Evolutionary conservation across 2,888 invertebrate species (phyloP), one percentile per base, ranked within the genome.

Genomic region (Proisotoma minuta): DNA sequence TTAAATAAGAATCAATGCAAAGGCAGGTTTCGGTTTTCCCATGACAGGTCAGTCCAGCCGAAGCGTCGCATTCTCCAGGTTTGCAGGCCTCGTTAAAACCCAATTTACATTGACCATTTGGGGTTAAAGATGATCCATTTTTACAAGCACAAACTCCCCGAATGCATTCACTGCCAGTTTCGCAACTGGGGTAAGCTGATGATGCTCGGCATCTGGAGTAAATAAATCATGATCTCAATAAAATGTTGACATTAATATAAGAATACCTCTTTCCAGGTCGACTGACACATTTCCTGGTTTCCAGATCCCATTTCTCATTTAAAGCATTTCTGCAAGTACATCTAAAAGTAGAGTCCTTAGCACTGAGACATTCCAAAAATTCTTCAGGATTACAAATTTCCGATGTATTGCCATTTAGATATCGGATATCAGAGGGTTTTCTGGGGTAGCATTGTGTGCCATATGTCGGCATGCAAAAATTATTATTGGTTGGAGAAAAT

Each of bases 291-390:
- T 58, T 53, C 18, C 34, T 54, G 18, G 20, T 29, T 10, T 47
- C 40, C 5, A 28, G 5, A 50, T 65, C 65, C 39, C 59, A 68
- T 4, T 65, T 48, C 50, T 68, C 68, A 40, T 68, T 68, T 57
- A 68, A 57, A 15, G 59, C 61, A 51, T 66, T 68, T 34, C 68
- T 27, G 48, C 68, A 68, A 28, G 59, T 62, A 48, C 68, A 68
- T 15, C 48, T 61, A 43, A 68, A 68, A 8, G 8, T 15, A 34
- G 34, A 34, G 40, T 63, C 63, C 27, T 61, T 48, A 15, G 58
- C 59, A 52, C 63, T 63, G 29, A 66, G 27, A 43, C 68, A 68
- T 54, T 61, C 63, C 8, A 66, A 58, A 20, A 62, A 63, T 40
- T 68, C 50, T 24, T 68, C 65, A 2, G 63, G 48, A 43, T 68